These are phyloP conservation scores for Trematocara zebra DNA, from an alignment of 2,113 vertebrate genomes.

Conservation along the genomic window DNA sequence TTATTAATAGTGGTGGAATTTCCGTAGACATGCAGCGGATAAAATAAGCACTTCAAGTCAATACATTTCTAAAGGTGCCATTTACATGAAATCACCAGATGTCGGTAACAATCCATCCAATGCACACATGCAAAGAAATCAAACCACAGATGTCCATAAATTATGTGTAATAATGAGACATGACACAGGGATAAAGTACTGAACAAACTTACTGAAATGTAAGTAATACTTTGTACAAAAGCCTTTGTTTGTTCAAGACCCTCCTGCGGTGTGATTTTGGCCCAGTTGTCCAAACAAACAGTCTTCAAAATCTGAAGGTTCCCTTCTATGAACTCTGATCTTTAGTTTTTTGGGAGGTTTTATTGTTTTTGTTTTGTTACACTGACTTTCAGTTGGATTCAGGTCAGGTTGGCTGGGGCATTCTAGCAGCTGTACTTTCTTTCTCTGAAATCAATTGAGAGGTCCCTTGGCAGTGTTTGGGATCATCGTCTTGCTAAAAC, in stretches of 20 bases:
- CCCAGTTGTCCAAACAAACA: not conserved
- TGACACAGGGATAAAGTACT: not conserved
- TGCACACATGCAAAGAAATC: not conserved
- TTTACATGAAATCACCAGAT: not conserved
- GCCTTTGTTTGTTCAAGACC: not conserved
- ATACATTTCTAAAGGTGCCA: not conserved
- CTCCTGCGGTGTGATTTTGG: not conserved
- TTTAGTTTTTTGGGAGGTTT: not conserved
- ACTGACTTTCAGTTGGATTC: not conserved
- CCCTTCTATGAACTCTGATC: not conserved
- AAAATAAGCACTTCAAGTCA: not conserved
- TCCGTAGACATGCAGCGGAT: rapidly evolving
- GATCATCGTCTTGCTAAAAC: not conserved
- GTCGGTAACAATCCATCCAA: not conserved
- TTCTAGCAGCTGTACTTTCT: not conserved
- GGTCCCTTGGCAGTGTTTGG: not conserved
- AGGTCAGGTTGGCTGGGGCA: not conserved
- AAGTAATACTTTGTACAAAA: not conserved
- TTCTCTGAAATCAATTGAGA: not conserved
- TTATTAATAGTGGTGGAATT: not conserved
- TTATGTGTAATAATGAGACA: not conserved
- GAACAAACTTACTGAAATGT: not conserved
- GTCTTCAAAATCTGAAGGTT: not conserved
- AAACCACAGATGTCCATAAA: not conserved
- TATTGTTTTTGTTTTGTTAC: not conserved